Evolutionary conservation across 2,797 vertebrate genomes (phyloP).

Genomic region (Megalops cyprinoides): DNA sequence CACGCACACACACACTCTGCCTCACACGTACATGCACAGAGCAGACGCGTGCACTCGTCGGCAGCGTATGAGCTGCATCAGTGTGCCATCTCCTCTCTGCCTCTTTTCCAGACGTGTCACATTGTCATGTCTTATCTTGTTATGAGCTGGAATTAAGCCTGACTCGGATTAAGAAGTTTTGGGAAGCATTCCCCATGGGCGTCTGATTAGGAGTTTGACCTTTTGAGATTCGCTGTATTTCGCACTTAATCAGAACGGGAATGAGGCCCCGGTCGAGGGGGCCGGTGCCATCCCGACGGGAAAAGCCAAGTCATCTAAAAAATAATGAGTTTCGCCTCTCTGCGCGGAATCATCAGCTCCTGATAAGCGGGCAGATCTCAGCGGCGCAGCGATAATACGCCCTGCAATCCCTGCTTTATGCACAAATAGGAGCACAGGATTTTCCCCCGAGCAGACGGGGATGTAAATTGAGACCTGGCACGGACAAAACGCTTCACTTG

Average conservation of each 20-base stretch:
- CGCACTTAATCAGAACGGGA: slow-evolving; percentile 79
- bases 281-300: slow-evolving; percentile 73
- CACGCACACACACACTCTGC: not conserved
- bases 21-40: not conserved
- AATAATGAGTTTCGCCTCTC: slow-evolving; percentile 75
- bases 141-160: slow-evolving; percentile 65
- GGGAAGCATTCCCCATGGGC: slow-evolving; percentile 68
- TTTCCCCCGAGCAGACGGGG: slow-evolving; percentile 37
- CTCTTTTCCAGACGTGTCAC: slow-evolving; percentile 15
- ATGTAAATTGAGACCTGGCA: slow-evolving; percentile 55
- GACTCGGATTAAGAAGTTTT: slow-evolving; percentile 73
- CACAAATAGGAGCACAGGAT: slow-evolving; percentile 39
- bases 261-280: slow-evolving; percentile 75
- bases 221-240: slow-evolving; percentile 79
- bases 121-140: slow-evolving; percentile 52
- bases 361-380: slow-evolving; percentile 63
- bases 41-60: too few relatives aligned
- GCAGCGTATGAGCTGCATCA: not conserved
- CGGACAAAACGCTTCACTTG: slow-evolving; percentile 50
- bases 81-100: slow-evolving; percentile 26
- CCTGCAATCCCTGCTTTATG: slow-evolving; percentile 50
- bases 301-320: slow-evolving; percentile 77
- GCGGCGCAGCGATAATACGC: slow-evolving; percentile 55
- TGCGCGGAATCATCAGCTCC: slow-evolving; percentile 68
- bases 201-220: slow-evolving; percentile 81